Conservation (phyloP, 2,797 vertebrate genomes). For the Aulostomus chinensis region DNA sequence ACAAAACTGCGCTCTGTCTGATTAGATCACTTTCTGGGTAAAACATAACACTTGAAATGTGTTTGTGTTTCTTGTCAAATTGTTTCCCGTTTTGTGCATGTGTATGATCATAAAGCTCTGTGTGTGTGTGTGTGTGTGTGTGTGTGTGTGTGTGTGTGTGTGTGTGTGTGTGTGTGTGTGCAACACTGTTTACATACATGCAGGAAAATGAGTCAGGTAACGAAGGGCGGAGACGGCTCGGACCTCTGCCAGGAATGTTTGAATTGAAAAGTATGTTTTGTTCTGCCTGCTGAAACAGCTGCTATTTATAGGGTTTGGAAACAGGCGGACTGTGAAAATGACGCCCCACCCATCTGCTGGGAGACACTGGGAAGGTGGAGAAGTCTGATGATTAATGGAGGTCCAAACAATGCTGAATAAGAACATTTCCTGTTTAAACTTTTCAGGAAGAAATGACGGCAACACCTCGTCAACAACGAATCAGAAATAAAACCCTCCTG, state of each 20-base stretch:
- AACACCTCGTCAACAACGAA: neutral
- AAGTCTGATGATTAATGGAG: slow-evolving; percentile 24
- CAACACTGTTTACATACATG: slow-evolving; percentile 48
- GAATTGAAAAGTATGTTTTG: slow-evolving; percentile 67
- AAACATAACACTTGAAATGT: neutral
- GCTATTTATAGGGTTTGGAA: slow-evolving; percentile 76
- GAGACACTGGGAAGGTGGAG: slow-evolving; percentile 43
- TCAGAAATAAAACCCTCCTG: too few relatives aligned
- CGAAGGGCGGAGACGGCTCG: slow-evolving; percentile 58
- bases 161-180: slow-evolving; percentile 3
- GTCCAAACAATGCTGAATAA: slow-evolving; percentile 34
- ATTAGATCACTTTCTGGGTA: slow-evolving; percentile 1
- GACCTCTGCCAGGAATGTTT: slow-evolving; percentile 63
- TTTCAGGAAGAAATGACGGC: slow-evolving; percentile 18
- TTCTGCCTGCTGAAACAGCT: slow-evolving; percentile 61
- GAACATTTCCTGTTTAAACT: slow-evolving; percentile 50
- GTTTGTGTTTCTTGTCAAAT: slow-evolving; percentile 9
- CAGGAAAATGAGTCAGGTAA: slow-evolving; percentile 66
- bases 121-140: slow-evolving; percentile 3
- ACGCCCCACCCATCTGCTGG: slow-evolving; percentile 48
- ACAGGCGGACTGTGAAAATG: slow-evolving; percentile 57
- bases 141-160: slow-evolving; percentile 7
- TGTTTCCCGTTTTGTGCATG: neutral
- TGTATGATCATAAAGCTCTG: neutral
- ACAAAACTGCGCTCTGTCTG: neutral